A percentile compares a stretch with the other conserved stretches of the same genome.
phyloP scores from a whole-genome alignment of 2,113 vertebrate species.

The Amphilophus citrinellus region DNA sequence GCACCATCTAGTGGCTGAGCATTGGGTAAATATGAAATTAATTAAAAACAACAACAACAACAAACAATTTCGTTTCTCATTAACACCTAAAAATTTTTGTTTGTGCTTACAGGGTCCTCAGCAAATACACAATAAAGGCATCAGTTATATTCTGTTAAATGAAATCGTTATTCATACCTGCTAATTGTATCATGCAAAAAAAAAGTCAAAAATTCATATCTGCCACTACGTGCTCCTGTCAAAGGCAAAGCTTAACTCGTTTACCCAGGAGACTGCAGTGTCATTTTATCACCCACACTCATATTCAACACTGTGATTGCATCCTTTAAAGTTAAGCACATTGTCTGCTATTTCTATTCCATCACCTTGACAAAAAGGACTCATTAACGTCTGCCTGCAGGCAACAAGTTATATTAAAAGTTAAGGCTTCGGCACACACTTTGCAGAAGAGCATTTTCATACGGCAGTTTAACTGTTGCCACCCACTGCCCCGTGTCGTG shows the following conservation, averaged over 20 bases:
- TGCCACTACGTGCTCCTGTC: not conserved
- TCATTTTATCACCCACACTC: conserved; percentile 35
- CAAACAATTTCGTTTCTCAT: not conserved
- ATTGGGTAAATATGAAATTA: not conserved
- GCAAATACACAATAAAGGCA: not conserved
- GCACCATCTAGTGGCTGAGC: conserved; percentile 72
- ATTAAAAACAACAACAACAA: not conserved
- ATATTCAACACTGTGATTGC: conserved; percentile 40
- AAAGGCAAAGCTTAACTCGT: conserved; percentile 23
- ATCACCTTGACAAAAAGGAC: conserved; percentile 63
- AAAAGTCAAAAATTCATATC: conserved; percentile 15
- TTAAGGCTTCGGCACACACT: conserved; percentile 17
- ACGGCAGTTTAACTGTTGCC: conserved; percentile 35
- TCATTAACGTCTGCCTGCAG: conserved; percentile 59
- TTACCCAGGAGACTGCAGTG: conserved; percentile 20
- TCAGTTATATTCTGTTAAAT: not conserved
- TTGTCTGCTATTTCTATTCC: conserved; percentile 49
- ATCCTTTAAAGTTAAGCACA: conserved; percentile 55
- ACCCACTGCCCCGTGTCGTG: conserved; percentile 27
- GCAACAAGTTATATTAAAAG: conserved; percentile 58
- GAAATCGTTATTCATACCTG: not conserved
- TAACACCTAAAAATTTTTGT: not conserved
- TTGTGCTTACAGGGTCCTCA: not conserved
- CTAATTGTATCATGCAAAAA: not conserved
- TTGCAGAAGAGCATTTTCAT: conserved; percentile 45